phyloP scores from a whole-genome alignment of 2,113 vertebrate genomes.

The Sorex fumeus region DNA sequence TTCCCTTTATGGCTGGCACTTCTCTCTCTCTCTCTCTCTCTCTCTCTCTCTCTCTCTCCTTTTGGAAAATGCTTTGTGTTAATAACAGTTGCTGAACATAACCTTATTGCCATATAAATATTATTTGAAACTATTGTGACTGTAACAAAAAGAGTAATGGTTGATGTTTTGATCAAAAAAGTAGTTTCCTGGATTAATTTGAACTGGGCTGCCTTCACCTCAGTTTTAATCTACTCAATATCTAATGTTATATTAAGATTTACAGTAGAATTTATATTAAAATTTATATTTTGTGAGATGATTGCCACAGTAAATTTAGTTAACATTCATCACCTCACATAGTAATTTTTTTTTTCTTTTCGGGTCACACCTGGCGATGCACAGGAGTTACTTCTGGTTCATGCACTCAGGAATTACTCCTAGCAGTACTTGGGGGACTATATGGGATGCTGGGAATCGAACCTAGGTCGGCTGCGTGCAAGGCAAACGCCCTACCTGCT shows the following conservation, averaged over 20 bases:
- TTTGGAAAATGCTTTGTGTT: not conserved
- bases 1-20: too few species aligned
- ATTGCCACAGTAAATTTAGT: not conserved
- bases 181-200: conserved; percentile 45
- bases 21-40: too few species aligned
- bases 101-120: conserved; percentile 44
- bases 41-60: too few species aligned
- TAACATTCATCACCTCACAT: not conserved
- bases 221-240: not conserved
- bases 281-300: not conserved
- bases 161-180: conserved; percentile 48
- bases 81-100: conserved; percentile 32
- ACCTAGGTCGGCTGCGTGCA: too few species aligned
- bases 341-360: not conserved
- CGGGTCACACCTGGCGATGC: too few species aligned
- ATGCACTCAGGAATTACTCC: too few species aligned
- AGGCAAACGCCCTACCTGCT: too few species aligned
- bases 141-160: conserved; percentile 46
- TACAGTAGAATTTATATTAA: not conserved
- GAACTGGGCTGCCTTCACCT: not conserved
- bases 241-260: not conserved
- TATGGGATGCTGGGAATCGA: too few species aligned
- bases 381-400: too few species aligned
- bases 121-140: conserved; percentile 59
- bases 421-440: too few species aligned